These are phyloP conservation scores for Drosophila parvula DNA, from an alignment of 1,140 invertebrate species.

Conservation along the genomic window DNA sequence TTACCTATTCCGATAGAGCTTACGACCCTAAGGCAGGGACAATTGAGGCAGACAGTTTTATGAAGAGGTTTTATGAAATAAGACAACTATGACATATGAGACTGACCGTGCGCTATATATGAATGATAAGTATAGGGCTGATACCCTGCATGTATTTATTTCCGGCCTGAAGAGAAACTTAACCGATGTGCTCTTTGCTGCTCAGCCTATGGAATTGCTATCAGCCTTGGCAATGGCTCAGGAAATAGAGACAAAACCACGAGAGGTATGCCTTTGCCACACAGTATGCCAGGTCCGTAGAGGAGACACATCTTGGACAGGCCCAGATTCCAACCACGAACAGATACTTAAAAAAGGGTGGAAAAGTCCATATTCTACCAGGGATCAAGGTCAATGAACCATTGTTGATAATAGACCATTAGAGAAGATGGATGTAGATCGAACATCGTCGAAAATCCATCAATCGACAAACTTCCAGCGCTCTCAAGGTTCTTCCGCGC, in stretches of 20 bases:
- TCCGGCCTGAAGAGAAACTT: conserved; percentile 3
- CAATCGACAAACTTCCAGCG: neutral
- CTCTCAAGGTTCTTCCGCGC: conserved; percentile 2
- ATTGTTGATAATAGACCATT: conserved; percentile 2
- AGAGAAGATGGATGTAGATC: conserved; percentile 6
- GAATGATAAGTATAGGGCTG: conserved; percentile 5
- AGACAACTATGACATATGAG: conserved; percentile 35
- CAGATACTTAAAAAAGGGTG: neutral
- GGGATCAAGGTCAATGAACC: neutral
- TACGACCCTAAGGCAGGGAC: conserved; percentile 29
- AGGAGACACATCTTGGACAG: neutral
- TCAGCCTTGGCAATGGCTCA: neutral
- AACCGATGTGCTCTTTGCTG: conserved; percentile 7
- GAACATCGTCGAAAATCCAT: neutral
- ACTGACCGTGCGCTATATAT: neutral
- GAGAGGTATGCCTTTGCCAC: conserved; percentile 1
- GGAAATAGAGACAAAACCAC: conserved; percentile 13
- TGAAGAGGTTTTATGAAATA: conserved; percentile 50
- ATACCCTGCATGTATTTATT: conserved; percentile 7
- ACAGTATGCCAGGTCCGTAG: neutral
- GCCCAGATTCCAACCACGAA: neutral
- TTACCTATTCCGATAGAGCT: conserved; percentile 44
- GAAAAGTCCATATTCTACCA: conserved; percentile 1
- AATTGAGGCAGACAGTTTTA: conserved; percentile 46
- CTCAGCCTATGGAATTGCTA: neutral